Evolutionary conservation across 2,113 vertebrate genomes (phyloP).

Genomic region (Megatriorchis doriae): DNA sequence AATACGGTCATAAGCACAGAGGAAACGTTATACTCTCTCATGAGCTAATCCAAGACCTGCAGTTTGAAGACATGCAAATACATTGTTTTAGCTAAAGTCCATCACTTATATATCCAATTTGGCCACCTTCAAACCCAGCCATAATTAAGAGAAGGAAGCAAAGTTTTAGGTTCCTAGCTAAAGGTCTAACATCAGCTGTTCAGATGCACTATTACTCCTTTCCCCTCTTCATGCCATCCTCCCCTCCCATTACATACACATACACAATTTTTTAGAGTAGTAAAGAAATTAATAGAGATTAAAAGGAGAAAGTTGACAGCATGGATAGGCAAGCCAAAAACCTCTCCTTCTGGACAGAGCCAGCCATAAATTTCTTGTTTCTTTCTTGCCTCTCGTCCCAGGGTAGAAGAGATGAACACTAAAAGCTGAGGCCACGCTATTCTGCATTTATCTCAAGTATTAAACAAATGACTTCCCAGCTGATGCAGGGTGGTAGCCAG

Average conservation of each 20-base stretch:
- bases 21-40: neutral
- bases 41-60: neutral
- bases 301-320: neutral
- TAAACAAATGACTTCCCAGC: neutral
- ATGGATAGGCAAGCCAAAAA: neutral
- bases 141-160: neutral
- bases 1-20: neutral
- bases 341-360: neutral
- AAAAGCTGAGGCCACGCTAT: neutral
- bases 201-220: too few relatives aligned
- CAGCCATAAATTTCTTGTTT: neutral
- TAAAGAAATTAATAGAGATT: neutral
- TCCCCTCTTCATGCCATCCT: neutral
- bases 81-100: neutral
- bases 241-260: neutral
- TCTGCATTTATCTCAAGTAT: neutral
- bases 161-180: neutral
- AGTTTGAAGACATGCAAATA: neutral
- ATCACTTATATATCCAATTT: accelerated
- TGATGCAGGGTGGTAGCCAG: neutral
- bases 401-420: neutral
- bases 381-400: neutral
- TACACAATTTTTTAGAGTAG: neutral
- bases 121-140: neutral
- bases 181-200: neutral